Evolutionary conservation across 2,797 vertebrate genomes (phyloP).

Genomic region (Gymnothorax javanicus): DNA sequence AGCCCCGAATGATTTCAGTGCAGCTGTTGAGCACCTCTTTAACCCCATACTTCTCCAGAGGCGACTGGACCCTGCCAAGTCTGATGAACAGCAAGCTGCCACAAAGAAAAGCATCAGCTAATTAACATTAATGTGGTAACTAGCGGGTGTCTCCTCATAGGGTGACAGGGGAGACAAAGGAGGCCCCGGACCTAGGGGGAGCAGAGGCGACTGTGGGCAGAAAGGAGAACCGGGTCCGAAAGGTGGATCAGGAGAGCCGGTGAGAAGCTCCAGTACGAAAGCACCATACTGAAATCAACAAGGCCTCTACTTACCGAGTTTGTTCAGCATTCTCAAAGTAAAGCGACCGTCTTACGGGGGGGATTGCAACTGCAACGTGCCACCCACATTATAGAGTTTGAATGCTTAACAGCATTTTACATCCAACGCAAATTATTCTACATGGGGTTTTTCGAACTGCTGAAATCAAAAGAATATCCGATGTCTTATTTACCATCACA

Average conservation of each 20-base stretch:
- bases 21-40: too few species aligned
- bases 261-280: constrained; percentile 62
- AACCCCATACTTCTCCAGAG: too few species aligned
- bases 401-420: neutral
- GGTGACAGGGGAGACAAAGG: constrained; percentile 84
- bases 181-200: constrained; percentile 76
- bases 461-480: neutral
- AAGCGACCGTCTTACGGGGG: too few species aligned
- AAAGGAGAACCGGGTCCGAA: constrained; percentile 83
- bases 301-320: constrained; percentile 63
- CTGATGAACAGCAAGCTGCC: too few species aligned
- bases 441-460: neutral
- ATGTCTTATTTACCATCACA: neutral
- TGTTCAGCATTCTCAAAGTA: neutral
- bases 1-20: too few species aligned
- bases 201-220: constrained; percentile 86
- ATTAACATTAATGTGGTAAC: neutral
- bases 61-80: too few species aligned
- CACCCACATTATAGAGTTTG: neutral
- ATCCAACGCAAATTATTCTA: neutral
- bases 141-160: constrained; percentile 59
- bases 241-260: constrained; percentile 74
- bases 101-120: too few species aligned
- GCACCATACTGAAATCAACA: neutral
- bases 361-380: neutral